Evolutionary conservation across 2,797 vertebrate genomes (phyloP).

Genomic region (Clarias pachynema): DNA sequence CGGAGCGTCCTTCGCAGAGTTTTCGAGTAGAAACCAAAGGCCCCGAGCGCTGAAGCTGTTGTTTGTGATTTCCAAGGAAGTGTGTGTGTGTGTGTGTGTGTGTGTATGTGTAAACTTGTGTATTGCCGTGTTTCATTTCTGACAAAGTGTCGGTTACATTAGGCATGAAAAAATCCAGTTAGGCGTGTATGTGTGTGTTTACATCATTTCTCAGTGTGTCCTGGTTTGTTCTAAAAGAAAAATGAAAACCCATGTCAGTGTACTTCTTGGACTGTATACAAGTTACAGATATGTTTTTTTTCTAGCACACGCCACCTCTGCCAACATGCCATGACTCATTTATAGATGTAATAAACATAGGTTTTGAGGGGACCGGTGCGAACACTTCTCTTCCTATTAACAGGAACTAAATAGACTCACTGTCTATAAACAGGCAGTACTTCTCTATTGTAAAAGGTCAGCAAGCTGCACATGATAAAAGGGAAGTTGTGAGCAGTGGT

Average conservation of each 20-base stretch:
- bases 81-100: background rate
- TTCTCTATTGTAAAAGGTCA: slow-evolving; percentile 31
- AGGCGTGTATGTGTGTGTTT: slow-evolving; percentile 1
- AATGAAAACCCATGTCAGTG: background rate
- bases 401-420: slow-evolving; percentile 10
- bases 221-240: background rate
- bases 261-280: background rate
- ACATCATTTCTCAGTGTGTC: background rate
- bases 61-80: slow-evolving; percentile 45
- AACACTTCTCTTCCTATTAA: background rate
- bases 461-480: background rate
- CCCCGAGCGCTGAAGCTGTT: slow-evolving; percentile 50
- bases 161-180: slow-evolving; percentile 1
- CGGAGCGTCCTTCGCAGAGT: slow-evolving; percentile 50
- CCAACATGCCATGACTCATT: background rate
- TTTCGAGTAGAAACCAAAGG: slow-evolving; percentile 49
- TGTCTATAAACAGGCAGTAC: slow-evolving; percentile 14
- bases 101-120: slow-evolving; percentile 49
- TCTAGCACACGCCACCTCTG: background rate
- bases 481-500: background rate
- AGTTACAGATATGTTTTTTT: background rate
- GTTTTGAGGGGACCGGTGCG: background rate
- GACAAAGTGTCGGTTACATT: slow-evolving; percentile 55
- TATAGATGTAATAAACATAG: background rate
- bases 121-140: slow-evolving; percentile 42